Conservation (phyloP, 1,140 invertebrate species). For the Sweltsa coloradensis region DNA sequence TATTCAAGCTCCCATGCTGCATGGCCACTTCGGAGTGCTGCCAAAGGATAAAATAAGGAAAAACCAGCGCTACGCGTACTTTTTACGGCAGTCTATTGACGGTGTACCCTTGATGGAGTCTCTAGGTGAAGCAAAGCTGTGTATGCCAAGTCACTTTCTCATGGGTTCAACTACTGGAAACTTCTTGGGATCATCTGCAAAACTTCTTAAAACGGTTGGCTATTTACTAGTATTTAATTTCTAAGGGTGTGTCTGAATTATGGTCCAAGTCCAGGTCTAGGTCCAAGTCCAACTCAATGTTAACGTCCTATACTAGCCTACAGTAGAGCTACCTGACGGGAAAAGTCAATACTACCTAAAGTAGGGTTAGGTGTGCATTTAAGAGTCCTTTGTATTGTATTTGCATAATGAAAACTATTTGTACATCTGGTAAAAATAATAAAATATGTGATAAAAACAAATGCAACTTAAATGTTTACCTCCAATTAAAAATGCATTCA, state of each 20-base stretch:
- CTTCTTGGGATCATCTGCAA: constrained; percentile 39
- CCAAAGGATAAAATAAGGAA: constrained; percentile 28
- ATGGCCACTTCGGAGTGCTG: constrained; percentile 49
- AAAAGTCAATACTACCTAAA: too few relatives aligned
- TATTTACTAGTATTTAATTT: constrained; percentile 15
- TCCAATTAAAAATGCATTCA: too few relatives aligned
- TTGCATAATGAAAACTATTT: too few relatives aligned
- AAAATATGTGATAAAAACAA: too few relatives aligned
- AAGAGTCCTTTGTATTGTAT: too few relatives aligned
- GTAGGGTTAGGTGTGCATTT: too few relatives aligned
- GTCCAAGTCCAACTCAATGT: neutral
- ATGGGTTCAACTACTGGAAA: constrained; percentile 43
- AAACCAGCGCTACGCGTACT: constrained; percentile 47
- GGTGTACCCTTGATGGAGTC: constrained; percentile 38
- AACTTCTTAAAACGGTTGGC: constrained; percentile 28
- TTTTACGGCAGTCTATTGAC: constrained; percentile 44
- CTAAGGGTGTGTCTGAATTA: constrained; percentile 7
- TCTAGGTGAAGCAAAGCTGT: constrained; percentile 32
- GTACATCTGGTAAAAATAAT: too few relatives aligned
- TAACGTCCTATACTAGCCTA: too few relatives aligned
- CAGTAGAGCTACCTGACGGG: too few relatives aligned
- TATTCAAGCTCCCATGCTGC: constrained; percentile 47
- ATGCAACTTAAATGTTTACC: too few relatives aligned
- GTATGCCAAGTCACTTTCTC: constrained; percentile 49
- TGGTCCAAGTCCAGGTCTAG: neutral